Evolutionary conservation across 1,140 invertebrate species (phyloP).

Genomic region (Ceratina japonica): DNA sequence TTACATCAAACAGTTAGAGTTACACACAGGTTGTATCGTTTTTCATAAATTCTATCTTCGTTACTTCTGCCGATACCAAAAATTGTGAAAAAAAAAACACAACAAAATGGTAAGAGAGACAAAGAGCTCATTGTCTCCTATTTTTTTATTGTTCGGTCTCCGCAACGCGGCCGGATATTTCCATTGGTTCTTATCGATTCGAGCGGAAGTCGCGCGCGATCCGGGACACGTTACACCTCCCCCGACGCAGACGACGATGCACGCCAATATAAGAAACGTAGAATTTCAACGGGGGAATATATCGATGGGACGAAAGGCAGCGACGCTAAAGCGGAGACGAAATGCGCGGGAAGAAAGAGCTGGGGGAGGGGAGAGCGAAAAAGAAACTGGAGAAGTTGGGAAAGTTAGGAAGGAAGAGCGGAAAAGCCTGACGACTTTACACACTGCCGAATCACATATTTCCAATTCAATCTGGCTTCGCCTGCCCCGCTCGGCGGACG

Average conservation of each 20-base stretch:
- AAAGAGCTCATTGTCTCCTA: too few relatives aligned
- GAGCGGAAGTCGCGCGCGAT: neutral
- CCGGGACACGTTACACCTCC: neutral
- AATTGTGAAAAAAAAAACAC: too few relatives aligned
- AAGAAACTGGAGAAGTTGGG: constrained; percentile 20
- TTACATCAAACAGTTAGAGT: too few relatives aligned
- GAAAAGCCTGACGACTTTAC: constrained; percentile 70
- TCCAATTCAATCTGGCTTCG: constrained; percentile 70
- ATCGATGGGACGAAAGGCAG: neutral
- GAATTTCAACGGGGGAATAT: neutral
- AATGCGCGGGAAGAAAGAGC: neutral
- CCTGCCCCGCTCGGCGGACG: constrained; percentile 50
- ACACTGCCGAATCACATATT: constrained; percentile 72
- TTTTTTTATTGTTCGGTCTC: neutral
- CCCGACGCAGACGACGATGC: neutral
- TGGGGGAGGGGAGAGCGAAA: constrained; percentile 19
- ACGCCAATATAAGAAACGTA: neutral
- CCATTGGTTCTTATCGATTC: neutral
- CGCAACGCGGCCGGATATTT: neutral
- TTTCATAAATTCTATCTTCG: too few relatives aligned
- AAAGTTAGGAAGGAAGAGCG: constrained; percentile 9
- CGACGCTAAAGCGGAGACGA: neutral
- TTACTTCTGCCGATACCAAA: too few relatives aligned
- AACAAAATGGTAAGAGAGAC: too few relatives aligned
- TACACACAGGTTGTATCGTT: too few relatives aligned